These are phyloP conservation scores for Neopelma chrysocephalum DNA, from an alignment of 2,797 vertebrate genomes.

Conservation along the genomic window DNA sequence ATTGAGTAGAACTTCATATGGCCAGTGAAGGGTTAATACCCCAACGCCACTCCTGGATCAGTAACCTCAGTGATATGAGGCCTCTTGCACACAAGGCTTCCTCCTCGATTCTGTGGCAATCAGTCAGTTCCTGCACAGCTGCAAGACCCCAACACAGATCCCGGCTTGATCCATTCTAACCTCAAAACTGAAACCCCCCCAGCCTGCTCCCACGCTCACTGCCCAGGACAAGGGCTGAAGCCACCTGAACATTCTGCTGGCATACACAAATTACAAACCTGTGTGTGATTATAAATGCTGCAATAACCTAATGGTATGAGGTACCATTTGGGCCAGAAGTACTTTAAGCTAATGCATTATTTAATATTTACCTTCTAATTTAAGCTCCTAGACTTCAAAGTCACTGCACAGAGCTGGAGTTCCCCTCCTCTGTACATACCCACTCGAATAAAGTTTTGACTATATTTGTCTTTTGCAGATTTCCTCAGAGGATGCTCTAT, in stretches of 20 bases:
- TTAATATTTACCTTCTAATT: conserved; percentile 36
- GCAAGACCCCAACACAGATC: not conserved
- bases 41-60: not conserved
- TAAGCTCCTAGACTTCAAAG: conserved; percentile 25
- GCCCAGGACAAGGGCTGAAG: not conserved
- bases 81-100: not conserved
- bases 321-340: not conserved
- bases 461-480: not conserved
- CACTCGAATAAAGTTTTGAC: not conserved
- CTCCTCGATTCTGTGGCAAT: not conserved
- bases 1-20: not conserved
- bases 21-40: not conserved
- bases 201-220: not conserved
- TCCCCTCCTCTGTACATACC: not conserved
- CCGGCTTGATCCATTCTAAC: not conserved
- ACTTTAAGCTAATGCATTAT: conserved; percentile 20
- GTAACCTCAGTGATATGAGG: not conserved
- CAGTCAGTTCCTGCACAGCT: not conserved
- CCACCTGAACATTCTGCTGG: not conserved
- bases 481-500: not conserved
- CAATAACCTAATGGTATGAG: not conserved
- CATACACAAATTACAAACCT: not conserved
- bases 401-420: not conserved
- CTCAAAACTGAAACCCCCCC: not conserved
- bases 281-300: not conserved